A percentile compares a stretch with the other conserved stretches of the same genome.
These are phyloP conservation scores for Loris lydekkerianus DNA, from an alignment of 2,797 vertebrate genomes.

Conservation along the genomic window DNA sequence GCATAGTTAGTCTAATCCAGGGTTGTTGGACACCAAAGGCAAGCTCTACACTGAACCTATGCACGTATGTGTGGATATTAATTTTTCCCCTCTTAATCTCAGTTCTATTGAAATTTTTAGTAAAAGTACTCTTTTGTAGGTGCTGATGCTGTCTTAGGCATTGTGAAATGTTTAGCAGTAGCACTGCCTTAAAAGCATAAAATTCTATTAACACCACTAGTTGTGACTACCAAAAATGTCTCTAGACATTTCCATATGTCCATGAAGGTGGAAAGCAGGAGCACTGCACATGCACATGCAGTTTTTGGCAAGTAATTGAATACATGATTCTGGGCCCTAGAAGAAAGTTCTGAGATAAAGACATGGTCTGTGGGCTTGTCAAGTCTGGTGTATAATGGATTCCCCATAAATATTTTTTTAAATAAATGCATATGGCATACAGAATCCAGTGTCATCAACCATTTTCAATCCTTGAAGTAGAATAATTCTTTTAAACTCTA, in stretches of 20 bases:
- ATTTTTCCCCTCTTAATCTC: background rate
- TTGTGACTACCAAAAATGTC: background rate
- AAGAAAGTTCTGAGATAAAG: background rate
- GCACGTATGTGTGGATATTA: background rate
- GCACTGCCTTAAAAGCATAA: background rate
- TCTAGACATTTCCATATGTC: background rate
- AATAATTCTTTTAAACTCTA: slow-evolving; percentile 14
- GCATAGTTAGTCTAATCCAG: background rate
- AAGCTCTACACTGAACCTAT: background rate
- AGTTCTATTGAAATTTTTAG: background rate
- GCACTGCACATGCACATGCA: background rate
- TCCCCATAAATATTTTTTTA: background rate
- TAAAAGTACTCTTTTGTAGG: background rate
- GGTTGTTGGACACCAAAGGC: background rate
- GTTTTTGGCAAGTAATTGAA: background rate
- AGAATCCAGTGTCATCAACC: background rate
- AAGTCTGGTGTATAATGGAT: background rate
- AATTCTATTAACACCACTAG: background rate
- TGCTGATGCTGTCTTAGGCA: background rate
- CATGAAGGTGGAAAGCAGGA: background rate
- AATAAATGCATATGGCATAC: background rate
- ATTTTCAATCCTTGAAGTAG: background rate
- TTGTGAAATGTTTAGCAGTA: background rate
- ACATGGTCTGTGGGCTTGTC: background rate
- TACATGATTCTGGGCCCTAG: background rate